Base-by-base conservation (phyloP, 2,888 invertebrate species). In the Epirrhoe alternata region DNA sequence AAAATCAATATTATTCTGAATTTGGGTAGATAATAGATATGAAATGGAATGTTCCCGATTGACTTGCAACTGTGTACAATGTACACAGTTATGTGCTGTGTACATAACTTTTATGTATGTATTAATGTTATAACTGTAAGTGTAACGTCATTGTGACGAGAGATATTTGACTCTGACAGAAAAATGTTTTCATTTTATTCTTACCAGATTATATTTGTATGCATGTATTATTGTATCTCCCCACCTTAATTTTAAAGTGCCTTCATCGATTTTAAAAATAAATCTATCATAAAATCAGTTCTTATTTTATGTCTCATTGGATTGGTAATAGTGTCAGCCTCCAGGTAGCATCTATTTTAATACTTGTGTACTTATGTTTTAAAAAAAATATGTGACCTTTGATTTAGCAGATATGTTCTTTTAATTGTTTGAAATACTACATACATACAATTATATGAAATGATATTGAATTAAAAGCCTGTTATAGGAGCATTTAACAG, bases 131-230 rank as follows among this genome's bases (percentile, higher is more conserved):
- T 89, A 89, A 83, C 86, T 87, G 83, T 92, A 92, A 92, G 91
- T 84, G 88, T 86, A 91, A 90, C 87, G 86, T 83, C 88, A 86
- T 88, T 92, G 91, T 91, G 87, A 90, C 89, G 92, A 91, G 90
- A 91, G 90, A 90, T 87, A 84, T 82, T 83, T 84, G 79, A 82
- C 80, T 78, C 82, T 79, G 78, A 85, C 78, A 79, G 82, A 78
- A 79, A 80, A 63, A 63, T 63, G 42, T 55, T 67, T 72, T 60
- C 64, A 69, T 75, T 75, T 69, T 68, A 74, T 74, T 75, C 68
- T 74, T 77, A 75, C 66, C 73, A 69, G 60, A 70, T 79, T 82
- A 83, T 84, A 81, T 80, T 79, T 84, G 79, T 84, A 84, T 83
- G 80, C 77, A 79, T 81, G 76, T 81, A 81, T 83, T 81, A 74